Conservation (phyloP, 1,140 invertebrate species). For the Drosophila tani region DNA sequence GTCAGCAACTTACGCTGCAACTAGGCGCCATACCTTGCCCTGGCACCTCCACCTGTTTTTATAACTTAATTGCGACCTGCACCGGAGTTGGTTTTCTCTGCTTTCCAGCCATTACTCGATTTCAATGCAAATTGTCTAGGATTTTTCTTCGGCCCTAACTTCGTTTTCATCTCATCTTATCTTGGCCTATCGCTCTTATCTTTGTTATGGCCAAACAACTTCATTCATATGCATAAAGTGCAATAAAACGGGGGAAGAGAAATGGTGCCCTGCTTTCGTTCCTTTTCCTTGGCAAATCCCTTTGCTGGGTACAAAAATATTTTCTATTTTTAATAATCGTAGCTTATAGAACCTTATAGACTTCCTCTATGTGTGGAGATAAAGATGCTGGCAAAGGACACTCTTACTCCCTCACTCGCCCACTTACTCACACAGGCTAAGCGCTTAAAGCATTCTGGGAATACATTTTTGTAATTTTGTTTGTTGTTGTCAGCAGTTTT, state of each 20-base stretch:
- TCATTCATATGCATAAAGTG: conserved; percentile 78
- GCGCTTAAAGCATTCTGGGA: conserved; percentile 44
- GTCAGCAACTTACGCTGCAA: conserved; percentile 44
- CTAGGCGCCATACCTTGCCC: neutral
- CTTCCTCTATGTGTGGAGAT: conserved; percentile 13
- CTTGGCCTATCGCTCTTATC: conserved; percentile 32
- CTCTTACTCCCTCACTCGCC: conserved; percentile 3
- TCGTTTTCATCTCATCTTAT: conserved; percentile 17
- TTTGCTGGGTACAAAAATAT: conserved; percentile 46
- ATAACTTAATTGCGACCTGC: conserved; percentile 62
- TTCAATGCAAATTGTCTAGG: conserved; percentile 68
- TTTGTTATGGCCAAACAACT: conserved; percentile 64
- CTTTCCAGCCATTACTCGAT: conserved; percentile 18
- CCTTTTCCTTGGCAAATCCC: conserved; percentile 21
- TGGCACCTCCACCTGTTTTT: neutral
- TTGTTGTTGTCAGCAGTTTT: conserved; percentile 61
- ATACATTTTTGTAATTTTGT: conserved; percentile 50
- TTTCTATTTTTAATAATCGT: conserved; percentile 78
- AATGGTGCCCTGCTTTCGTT: conserved; percentile 22
- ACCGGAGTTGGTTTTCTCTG: conserved; percentile 4
- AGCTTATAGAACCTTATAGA: conserved; percentile 59
- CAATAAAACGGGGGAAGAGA: conserved; percentile 45
- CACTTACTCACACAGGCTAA: conserved; percentile 1
- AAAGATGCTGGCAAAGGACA: conserved; percentile 29
- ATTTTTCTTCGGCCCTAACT: conserved; percentile 17